Percentiles rank a stretch among this genome's conserved stretches.
Evolutionary conservation across 2,888 invertebrate species (phyloP).

Genomic region (Apamea epomidion): DNA sequence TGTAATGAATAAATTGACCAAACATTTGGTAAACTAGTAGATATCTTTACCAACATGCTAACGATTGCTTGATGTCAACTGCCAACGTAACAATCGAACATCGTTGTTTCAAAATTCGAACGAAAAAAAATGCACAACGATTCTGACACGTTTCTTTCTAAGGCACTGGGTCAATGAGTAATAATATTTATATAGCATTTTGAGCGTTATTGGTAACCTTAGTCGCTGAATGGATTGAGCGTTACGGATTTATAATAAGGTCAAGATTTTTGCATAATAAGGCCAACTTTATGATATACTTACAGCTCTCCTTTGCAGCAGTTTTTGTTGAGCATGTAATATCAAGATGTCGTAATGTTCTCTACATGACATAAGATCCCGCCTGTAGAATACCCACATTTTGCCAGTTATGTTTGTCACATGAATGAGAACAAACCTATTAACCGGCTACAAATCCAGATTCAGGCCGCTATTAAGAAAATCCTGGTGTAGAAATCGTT

Average conservation of each 20-base stretch:
- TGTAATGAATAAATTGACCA: slow-evolving; percentile 52
- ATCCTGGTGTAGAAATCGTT: too few relatives aligned
- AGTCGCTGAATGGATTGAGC: slow-evolving; percentile 33
- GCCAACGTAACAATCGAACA: slow-evolving; percentile 61
- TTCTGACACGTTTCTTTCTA: slow-evolving; percentile 60
- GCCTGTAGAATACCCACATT: background rate
- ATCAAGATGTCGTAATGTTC: slow-evolving; percentile 14
- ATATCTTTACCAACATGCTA: slow-evolving; percentile 51
- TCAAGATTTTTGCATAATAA: slow-evolving; percentile 49
- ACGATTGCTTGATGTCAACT: slow-evolving; percentile 41
- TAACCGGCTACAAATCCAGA: background rate
- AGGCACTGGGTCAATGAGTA: slow-evolving; percentile 66
- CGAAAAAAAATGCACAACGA: slow-evolving; percentile 58
- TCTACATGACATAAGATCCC: background rate
- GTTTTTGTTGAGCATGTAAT: slow-evolving; percentile 15
- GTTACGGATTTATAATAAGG: slow-evolving; percentile 51
- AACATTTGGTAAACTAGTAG: slow-evolving; percentile 54
- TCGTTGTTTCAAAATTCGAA: slow-evolving; percentile 60
- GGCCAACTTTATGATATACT: slow-evolving; percentile 28
- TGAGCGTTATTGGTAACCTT: slow-evolving; percentile 55
- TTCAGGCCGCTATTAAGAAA: background rate
- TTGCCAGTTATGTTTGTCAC: background rate
- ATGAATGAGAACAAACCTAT: background rate
- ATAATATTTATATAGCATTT: slow-evolving; percentile 39
- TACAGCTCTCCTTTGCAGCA: slow-evolving; percentile 25